Evolutionary conservation across 2,113 vertebrate genomes (phyloP), one percentile per base, ranked within the genome.

Genomic region (Nothoprocta pentlandii): DNA sequence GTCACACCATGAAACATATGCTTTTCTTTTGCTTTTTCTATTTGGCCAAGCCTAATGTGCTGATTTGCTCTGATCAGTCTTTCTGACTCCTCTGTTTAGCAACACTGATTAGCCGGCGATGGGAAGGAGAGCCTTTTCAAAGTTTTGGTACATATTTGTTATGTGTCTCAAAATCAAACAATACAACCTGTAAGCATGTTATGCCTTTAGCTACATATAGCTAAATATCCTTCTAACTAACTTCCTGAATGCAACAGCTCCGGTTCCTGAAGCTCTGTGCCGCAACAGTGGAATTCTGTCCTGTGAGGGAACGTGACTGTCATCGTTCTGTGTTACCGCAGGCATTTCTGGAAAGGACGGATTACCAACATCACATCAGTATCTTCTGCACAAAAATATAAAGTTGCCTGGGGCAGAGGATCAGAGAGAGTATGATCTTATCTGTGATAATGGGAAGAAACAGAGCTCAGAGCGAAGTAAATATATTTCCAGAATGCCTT

Each of bases 401-500:
- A 39, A 30, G 36, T 32, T 81, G 69, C 23, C 2, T 2, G 67
- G n/a, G 28, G 46, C 73, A 77, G 44, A 71, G 9, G 16, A 80
- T 28, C 34, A 47, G 25, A 6, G 62, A 34, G 47, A 44, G 9
- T 26, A 22, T 10, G n/a, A 54, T 20, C 11, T 53, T 86, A 26
- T 51, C 17, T 88, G 14, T 66, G 47, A 13, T 20, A 39, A 75
- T 85, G 25, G 32, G 25, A 46, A 53, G 10, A 69, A 26, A 32
- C 54, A 54, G 23, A 63, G 51, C 32, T 26, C 61, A 83, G 21
- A 82, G 41, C 20, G 62, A 87, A 73, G 26, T 58, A 84, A 83
- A 86, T 41, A 12, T 30, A 46, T 10, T 49, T 93, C 44, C 73
- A 92, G 25, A 54, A 66, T 77, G 44, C 16, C 90, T 76, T 74